Conservation (phyloP, 1,140 invertebrate species). For the Leguminivora glycinivorella region DNA sequence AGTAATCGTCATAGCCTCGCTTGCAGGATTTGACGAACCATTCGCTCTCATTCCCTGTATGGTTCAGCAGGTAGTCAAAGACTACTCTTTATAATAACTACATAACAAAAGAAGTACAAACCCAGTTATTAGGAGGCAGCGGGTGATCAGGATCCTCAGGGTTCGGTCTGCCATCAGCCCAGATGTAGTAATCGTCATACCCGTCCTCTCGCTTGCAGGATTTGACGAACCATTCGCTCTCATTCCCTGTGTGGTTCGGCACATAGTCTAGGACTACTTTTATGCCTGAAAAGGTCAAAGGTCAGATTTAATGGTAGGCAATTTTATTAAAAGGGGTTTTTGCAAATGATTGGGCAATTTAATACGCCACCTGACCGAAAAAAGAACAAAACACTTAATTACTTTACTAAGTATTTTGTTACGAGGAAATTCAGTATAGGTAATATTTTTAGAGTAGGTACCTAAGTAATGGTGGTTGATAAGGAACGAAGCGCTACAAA, state of each 20-base stretch:
- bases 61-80: constrained; percentile 32
- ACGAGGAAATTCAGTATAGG: too few relatives aligned
- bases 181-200: constrained; percentile 82
- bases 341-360: neutral
- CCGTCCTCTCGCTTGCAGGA: constrained; percentile 74
- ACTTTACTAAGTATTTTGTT: too few relatives aligned
- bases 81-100: too few relatives aligned
- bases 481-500: too few relatives aligned
- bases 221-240: constrained; percentile 82
- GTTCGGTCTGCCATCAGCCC: constrained; percentile 73
- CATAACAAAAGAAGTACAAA: constrained; percentile 41
- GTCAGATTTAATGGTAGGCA: constrained; percentile 50
- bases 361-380: neutral
- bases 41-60: constrained; percentile 58
- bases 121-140: constrained; percentile 82
- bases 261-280: constrained; percentile 32
- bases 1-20: constrained; percentile 80
- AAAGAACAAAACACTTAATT: too few relatives aligned
- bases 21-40: constrained; percentile 82
- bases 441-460: too few relatives aligned
- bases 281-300: constrained; percentile 19
- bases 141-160: constrained; percentile 44
- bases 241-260: constrained; percentile 30
- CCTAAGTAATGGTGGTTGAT: too few relatives aligned
- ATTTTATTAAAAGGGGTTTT: neutral